Evolutionary conservation across 1,140 invertebrate genomes (phyloP), one percentile per base, ranked within the genome.

Genomic region (Zaprionus ghesquierei): DNA sequence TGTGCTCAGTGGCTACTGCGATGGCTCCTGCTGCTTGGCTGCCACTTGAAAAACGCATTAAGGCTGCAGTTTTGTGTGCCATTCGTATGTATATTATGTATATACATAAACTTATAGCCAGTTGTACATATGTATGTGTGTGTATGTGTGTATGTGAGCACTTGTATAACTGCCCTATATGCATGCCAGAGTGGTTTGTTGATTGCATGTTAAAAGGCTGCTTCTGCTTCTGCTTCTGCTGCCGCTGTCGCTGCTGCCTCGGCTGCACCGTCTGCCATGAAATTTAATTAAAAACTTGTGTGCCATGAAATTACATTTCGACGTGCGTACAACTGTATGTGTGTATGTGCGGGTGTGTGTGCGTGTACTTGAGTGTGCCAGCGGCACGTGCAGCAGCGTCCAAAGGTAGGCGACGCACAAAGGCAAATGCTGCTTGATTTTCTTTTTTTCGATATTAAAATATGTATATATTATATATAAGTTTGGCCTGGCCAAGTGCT

Each of bases 241-340:
- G 53, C 9, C 38, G 33, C 59, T 65, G 35, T 44, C 35, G 60
- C 55, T 59, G 79, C 41, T 50, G 80, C 35, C 59, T 80, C 68
- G 62, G 59, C 69, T 72, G 69, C 69, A 72, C 55, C 74, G 74
- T 86, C 76, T 86, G 75, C 82, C 82, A 86, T 89, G 80, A 89
- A 85, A 89, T 89, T 89, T 89, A 89, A 89, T 89, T 89, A 89
- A 89, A 89, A 89, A 89, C 85, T 89, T 89, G 85, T 89, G 85
- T 89, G 81, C 81, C 85, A 89, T 89, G 85, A 89, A 89, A 89
- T 89, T 89, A 89, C 85, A 89, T 89, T 89, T 89, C 85, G 81
- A 80, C 79, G 68, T 89, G 80, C 81, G 79, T 77, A 72, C 75
- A 60, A 38, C 53, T 64, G 44, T 70, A 23, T 63, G 10, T 44